Percentiles rank a stretch among this genome's conserved stretches.
Evolutionary conservation across 2,888 invertebrate species (phyloP).

Genomic region (Coleophora deauratella): DNA sequence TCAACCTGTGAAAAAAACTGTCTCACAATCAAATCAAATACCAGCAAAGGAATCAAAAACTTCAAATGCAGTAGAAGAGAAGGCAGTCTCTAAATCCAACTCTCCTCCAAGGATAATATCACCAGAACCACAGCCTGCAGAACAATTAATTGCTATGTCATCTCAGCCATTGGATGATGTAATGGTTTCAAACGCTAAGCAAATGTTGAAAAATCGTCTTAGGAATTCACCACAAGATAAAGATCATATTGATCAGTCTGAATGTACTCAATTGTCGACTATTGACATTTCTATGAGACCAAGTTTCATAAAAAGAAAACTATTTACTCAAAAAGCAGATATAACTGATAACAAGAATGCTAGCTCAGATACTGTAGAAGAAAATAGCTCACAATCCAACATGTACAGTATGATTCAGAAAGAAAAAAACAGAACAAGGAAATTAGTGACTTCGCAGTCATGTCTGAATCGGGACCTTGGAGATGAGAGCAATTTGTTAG

Average conservation of each 20-base stretch:
- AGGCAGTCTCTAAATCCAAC: constrained; percentile 10
- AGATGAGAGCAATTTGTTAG: constrained; percentile 45
- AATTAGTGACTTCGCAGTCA: constrained; percentile 46
- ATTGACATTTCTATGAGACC: constrained; percentile 48
- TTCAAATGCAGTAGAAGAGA: constrained; percentile 14
- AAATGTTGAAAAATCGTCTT: not conserved
- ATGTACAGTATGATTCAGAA: constrained; percentile 33
- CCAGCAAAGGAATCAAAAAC: not conserved
- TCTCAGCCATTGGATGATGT: constrained; percentile 15
- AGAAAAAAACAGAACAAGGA: constrained; percentile 52
- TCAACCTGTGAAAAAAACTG: constrained; percentile 1
- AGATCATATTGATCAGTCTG: constrained; percentile 1
- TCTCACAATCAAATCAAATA: not conserved
- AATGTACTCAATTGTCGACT: constrained; percentile 13
- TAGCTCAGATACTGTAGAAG: constrained; percentile 27
- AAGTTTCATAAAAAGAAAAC: constrained; percentile 60
- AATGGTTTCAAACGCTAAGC: constrained; percentile 23
- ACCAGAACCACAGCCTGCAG: constrained; percentile 19
- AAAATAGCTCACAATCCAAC: constrained; percentile 41
- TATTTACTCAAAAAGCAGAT: constrained; percentile 58
- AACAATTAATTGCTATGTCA: constrained; percentile 33
- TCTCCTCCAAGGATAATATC: too few species aligned
- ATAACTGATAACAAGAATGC: constrained; percentile 40
- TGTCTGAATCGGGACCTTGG: constrained; percentile 43
- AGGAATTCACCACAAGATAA: not conserved